Conservation (phyloP, 2,888 invertebrate species). For the Dicyrtoma fusca region DNA sequence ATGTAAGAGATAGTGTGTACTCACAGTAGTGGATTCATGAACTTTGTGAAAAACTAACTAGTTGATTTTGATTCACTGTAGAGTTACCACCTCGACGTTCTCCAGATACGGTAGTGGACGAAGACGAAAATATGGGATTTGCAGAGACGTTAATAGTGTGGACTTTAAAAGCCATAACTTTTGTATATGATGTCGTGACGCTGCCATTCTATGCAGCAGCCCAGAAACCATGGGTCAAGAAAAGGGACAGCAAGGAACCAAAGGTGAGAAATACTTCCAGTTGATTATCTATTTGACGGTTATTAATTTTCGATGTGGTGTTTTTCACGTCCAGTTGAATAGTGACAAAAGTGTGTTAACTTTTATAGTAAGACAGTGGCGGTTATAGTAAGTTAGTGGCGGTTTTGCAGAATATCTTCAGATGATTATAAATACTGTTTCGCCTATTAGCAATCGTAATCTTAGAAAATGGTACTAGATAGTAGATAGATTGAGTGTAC, state of each 20-base stretch:
- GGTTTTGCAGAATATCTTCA: too few relatives aligned
- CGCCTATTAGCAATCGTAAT: too few relatives aligned
- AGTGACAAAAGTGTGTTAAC: too few relatives aligned
- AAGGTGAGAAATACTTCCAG: conserved; percentile 68
- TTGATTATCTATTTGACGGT: too few relatives aligned
- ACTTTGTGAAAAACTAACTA: conserved; percentile 22
- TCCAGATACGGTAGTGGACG: conserved; percentile 3
- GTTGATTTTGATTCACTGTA: conserved; percentile 29
- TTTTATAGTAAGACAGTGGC: too few relatives aligned
- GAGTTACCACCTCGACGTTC: conserved; percentile 18
- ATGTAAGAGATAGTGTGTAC: neutral
- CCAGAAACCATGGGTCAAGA: conserved; percentile 85
- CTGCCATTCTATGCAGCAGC: conserved; percentile 86
- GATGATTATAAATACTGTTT: too few relatives aligned
- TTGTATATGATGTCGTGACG: conserved; percentile 87
- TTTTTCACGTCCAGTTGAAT: too few relatives aligned
- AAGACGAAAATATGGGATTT: conserved; percentile 44
- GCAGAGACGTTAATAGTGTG: conserved; percentile 43
- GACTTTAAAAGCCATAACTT: conserved; percentile 73
- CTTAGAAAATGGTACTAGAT: too few relatives aligned
- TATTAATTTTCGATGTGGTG: too few relatives aligned
- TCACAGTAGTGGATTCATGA: conserved; percentile 23
- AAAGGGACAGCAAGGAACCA: conserved; percentile 73
- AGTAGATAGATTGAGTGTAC: too few relatives aligned
- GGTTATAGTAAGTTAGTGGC: too few relatives aligned